phyloP scores from a whole-genome alignment of 2,888 invertebrate species.

The Scrobipalpa costella region DNA sequence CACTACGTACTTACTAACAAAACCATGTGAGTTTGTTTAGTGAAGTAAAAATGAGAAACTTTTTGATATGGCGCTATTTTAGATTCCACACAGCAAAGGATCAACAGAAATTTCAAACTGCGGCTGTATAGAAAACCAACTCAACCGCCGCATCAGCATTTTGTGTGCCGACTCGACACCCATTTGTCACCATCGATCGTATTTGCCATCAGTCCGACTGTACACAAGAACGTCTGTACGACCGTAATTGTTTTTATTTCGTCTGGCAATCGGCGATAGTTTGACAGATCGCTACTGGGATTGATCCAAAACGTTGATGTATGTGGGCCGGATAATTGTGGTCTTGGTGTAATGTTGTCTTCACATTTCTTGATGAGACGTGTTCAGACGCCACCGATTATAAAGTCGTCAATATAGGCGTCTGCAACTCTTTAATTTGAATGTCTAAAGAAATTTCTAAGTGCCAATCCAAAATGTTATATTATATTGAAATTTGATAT shows the following conservation, averaged over 20 bases:
- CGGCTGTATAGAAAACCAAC: slow-evolving; percentile 26
- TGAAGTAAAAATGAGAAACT: too few relatives aligned
- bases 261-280: slow-evolving; percentile 36
- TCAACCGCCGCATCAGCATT: slow-evolving; percentile 20
- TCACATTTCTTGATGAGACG: background rate
- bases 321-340: slow-evolving; percentile 21
- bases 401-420: too few relatives aligned
- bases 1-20: too few relatives aligned
- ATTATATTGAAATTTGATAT: too few relatives aligned
- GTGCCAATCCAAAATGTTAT: too few relatives aligned
- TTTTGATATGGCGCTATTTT: too few relatives aligned
- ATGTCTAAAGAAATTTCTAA: too few relatives aligned
- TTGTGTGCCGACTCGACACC: slow-evolving; percentile 66
- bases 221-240: slow-evolving; percentile 39
- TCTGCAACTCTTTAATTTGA: too few relatives aligned
- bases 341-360: slow-evolving; percentile 7
- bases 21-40: too few relatives aligned
- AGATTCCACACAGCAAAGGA: too few relatives aligned
- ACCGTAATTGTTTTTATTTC: slow-evolving; percentile 48
- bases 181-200: slow-evolving; percentile 75
- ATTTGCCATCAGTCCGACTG: slow-evolving; percentile 49
- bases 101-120: too few relatives aligned
- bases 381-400: too few relatives aligned
- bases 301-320: slow-evolving; percentile 21
- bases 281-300: slow-evolving; percentile 41